These are phyloP conservation scores for Hydroisotoma schaefferi DNA, from an alignment of 2,888 invertebrate species.

Conservation along the genomic window DNA sequence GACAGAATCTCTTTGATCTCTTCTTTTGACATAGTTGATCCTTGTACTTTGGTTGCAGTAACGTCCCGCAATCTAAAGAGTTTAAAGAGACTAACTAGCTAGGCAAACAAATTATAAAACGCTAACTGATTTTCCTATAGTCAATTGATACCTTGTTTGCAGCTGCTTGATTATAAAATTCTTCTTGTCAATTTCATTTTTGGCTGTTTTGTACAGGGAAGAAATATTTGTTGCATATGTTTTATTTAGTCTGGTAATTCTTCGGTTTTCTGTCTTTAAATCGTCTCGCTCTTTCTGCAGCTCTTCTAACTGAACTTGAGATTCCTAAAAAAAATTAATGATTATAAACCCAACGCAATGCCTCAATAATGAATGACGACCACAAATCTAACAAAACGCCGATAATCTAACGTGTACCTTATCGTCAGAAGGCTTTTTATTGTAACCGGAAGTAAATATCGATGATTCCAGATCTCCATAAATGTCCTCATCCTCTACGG, in stretches of 20 bases:
- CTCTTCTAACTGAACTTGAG: constrained; percentile 7
- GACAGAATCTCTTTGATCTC: constrained; percentile 20
- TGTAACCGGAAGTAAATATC: constrained; percentile 20
- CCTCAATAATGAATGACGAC: no score
- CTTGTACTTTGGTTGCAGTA: not conserved
- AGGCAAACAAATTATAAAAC: not conserved
- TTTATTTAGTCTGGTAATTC: constrained; percentile 22
- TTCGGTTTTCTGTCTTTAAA: constrained; percentile 12
- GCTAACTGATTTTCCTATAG: constrained; percentile 13
- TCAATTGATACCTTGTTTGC: constrained; percentile 21
- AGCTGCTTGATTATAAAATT: constrained; percentile 30
- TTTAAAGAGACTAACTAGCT: constrained; percentile 2
- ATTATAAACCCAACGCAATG: no score
- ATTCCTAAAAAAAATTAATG: not conserved
- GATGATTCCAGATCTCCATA: constrained; percentile 36
- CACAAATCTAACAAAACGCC: constrained; percentile 1
- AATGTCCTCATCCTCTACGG: constrained; percentile 28
- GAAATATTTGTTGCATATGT: constrained; percentile 26
- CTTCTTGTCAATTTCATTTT: constrained; percentile 36
- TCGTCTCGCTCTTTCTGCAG: constrained; percentile 15
- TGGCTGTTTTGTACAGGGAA: constrained; percentile 30
- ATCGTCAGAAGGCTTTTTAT: constrained; percentile 8
- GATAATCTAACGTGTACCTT: constrained; percentile 8
- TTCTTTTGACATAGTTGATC: constrained; percentile 14
- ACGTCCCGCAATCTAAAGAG: constrained; percentile 13